Evolutionary conservation across 2,113 vertebrate species (phyloP), one percentile per base, ranked within the genome.

Genomic region (Notothenia rossii): DNA sequence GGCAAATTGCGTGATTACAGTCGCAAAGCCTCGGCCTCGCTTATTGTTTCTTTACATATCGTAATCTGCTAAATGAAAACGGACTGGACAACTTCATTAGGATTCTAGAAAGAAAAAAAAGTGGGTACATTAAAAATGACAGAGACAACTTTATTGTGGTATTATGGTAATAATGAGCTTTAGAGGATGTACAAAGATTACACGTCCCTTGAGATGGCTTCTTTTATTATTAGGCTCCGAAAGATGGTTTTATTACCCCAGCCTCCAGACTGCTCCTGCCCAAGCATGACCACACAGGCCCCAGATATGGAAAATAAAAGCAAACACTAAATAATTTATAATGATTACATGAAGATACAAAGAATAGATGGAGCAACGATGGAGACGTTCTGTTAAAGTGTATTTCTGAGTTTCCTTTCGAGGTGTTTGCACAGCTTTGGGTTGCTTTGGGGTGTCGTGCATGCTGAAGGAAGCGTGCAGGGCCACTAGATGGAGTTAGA

Each of bases 401-500:
- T 68, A 64, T 76, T 36, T 58, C 59, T 45, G 0, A 20, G 60
- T 25, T 73, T 46, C 29, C 7, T 46, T 68, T 55, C 12, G 36
- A 54, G 14, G 14, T 54, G 33, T 18, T 15, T 71, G 40, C 6
- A 17, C n/a, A 75, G 58, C 22, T 81, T 43, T 36, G 54, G 60
- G 63, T 48, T 11, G 18, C 40, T 63, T 67, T 71, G 72, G 60
- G 54, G 72, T 49, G 49, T 13, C 40, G 10, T 36, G 43, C 40
- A 29, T 46, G 79, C 60, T 93, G 93, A 94, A 92, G 74, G 71
- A 77, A 86, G 72, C 85, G 51, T 17, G 12, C 75, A 59, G 68
- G 43, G 69, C 95, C 95, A 95, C 95, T 96, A 96, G 95, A 95
- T 95, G 95, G 95, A 93, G 95, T 89, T 88, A 95, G 87, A 95